These are phyloP conservation scores for Netelia fuscicornis DNA, from an alignment of 2,888 invertebrate genomes.

Conservation along the genomic window DNA sequence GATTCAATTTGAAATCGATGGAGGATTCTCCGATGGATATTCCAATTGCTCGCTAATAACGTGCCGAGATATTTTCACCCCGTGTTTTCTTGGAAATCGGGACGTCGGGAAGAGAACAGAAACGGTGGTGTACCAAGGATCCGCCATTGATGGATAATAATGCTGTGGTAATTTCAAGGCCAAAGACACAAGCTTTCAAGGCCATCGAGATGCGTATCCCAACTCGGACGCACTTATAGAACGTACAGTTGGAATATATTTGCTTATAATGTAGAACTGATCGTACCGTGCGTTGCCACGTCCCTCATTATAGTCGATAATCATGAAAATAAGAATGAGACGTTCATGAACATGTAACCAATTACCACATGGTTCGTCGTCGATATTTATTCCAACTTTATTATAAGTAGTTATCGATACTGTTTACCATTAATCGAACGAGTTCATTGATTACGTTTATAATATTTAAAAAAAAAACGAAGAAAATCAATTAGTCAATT, in stretches of 20 bases:
- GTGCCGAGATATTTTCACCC: neutral
- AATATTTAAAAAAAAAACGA: too few relatives aligned
- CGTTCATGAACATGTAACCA: neutral
- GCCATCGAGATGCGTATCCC: slow-evolving; percentile 45
- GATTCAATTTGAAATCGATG: too few relatives aligned
- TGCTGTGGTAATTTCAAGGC: slow-evolving; percentile 50
- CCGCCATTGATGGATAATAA: slow-evolving; percentile 48
- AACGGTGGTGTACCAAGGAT: slow-evolving; percentile 29
- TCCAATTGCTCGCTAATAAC: neutral
- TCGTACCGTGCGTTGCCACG: neutral
- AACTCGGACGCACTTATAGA: neutral
- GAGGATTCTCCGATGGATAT: neutral
- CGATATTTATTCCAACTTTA: neutral
- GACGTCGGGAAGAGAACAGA: neutral
- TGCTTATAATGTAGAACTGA: neutral
- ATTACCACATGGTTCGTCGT: neutral
- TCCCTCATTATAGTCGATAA: slow-evolving; percentile 9
- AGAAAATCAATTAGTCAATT: too few relatives aligned
- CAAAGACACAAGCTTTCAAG: slow-evolving; percentile 50
- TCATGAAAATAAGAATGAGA: neutral
- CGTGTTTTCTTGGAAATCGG: neutral
- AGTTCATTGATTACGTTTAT: neutral
- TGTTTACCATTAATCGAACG: neutral
- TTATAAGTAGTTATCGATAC: neutral
- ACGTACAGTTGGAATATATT: neutral